Evolutionary conservation across 1,140 invertebrate species (phyloP).

Genomic region (Bombus sibiricus): DNA sequence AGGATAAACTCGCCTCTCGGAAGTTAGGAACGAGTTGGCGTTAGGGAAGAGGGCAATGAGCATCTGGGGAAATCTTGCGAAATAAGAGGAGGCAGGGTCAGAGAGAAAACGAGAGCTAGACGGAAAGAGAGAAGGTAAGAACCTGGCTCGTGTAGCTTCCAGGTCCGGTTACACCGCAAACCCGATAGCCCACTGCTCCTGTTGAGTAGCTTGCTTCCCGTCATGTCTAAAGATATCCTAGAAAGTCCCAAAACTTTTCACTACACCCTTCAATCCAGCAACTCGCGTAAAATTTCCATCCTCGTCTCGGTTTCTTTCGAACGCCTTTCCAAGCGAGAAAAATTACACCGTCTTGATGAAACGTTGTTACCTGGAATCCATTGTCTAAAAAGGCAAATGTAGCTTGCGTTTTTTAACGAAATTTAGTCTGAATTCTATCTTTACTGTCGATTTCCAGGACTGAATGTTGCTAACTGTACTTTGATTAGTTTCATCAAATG

Average conservation of each 20-base stretch:
- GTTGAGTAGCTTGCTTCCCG: slow-evolving; percentile 54
- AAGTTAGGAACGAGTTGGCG: slow-evolving; percentile 67
- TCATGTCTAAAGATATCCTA: slow-evolving; percentile 37
- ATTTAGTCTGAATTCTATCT: too few relatives aligned
- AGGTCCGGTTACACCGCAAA: slow-evolving; percentile 70
- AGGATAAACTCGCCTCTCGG: slow-evolving; percentile 65
- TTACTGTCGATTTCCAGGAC: too few relatives aligned
- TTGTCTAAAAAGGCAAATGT: too few relatives aligned
- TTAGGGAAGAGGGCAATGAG: slow-evolving; percentile 71
- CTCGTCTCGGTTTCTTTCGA: neutral
- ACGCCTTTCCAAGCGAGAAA: neutral
- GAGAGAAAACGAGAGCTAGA: slow-evolving; percentile 4
- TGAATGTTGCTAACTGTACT: too few relatives aligned
- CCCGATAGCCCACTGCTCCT: slow-evolving; percentile 68
- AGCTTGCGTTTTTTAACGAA: too few relatives aligned
- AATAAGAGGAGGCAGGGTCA: slow-evolving; percentile 64
- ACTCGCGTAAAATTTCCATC: slow-evolving; percentile 16
- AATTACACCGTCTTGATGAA: neutral
- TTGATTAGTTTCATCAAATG: too few relatives aligned
- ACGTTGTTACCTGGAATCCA: neutral
- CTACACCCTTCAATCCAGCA: slow-evolving; percentile 17
- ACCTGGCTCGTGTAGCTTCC: slow-evolving; percentile 60
- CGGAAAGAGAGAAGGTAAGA: slow-evolving; percentile 19
- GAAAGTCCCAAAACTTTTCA: slow-evolving; percentile 51
- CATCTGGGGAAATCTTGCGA: slow-evolving; percentile 71